Evolutionary conservation across 53 echinoderm and acorn worm species (phyloP).

Genomic region (Echinometra lucunter): DNA sequence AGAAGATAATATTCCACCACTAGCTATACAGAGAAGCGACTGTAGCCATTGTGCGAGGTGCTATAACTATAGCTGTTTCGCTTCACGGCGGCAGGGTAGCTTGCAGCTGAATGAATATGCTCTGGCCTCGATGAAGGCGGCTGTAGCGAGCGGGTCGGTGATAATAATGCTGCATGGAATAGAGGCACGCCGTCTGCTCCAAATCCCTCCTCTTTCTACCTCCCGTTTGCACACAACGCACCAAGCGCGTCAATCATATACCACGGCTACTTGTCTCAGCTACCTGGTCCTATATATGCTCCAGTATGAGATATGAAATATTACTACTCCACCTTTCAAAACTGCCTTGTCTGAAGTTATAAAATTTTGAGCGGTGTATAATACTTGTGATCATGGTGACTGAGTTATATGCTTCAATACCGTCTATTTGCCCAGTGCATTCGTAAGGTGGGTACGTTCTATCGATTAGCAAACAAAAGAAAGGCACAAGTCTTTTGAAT

Average conservation of each 20-base stretch:
- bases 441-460: constrained; percentile 19
- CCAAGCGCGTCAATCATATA: neutral
- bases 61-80: neutral
- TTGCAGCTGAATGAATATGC: neutral
- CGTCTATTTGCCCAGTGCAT: constrained; percentile 30
- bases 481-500: constrained; percentile 2
- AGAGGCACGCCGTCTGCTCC: constrained; percentile 17
- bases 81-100: neutral
- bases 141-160: neutral
- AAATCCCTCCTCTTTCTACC: constrained; percentile 2
- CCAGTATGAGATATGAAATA: neutral
- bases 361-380: neutral
- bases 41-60: neutral
- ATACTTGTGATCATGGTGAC: neutral
- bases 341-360: neutral
- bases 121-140: neutral
- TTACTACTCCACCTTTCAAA: neutral
- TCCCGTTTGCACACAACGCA: neutral
- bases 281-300: neutral
- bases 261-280: neutral
- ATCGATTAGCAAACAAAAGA: constrained; percentile 65
- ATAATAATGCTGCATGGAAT: neutral
- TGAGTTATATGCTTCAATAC: constrained; percentile 3
- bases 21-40: neutral
- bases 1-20: neutral